Percentiles rank a stretch among this genome's conserved stretches.
Conservation (phyloP, 2,888 invertebrate genomes). For the Megalurothrips usitatus region DNA sequence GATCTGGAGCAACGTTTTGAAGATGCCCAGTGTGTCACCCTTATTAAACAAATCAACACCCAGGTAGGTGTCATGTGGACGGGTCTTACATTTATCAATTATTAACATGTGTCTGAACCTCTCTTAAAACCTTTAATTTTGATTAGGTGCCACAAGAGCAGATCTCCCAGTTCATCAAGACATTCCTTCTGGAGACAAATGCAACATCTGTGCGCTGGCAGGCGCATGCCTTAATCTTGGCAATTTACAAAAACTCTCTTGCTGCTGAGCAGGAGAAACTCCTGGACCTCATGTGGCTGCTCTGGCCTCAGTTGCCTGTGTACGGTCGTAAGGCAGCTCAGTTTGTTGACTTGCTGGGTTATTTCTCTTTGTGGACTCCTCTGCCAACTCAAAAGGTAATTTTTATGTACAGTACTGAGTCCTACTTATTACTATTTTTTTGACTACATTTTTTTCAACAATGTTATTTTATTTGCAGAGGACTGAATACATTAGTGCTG, state of each 20-base stretch:
- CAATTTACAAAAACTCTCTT: slow-evolving; percentile 80
- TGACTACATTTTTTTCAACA: not conserved
- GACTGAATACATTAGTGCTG: slow-evolving; percentile 63
- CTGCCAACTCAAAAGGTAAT: slow-evolving; percentile 59
- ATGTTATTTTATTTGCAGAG: slow-evolving; percentile 49
- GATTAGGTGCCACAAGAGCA: slow-evolving; percentile 46
- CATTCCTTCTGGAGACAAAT: slow-evolving; percentile 90
- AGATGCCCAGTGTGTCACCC: slow-evolving; percentile 60
- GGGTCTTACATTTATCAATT: not conserved
- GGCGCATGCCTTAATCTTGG: slow-evolving; percentile 79
- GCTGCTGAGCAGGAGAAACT: slow-evolving; percentile 71
- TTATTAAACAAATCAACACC: slow-evolving; percentile 67
- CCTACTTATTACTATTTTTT: not conserved
- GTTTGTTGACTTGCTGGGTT: slow-evolving; percentile 93
- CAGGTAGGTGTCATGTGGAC: slow-evolving; percentile 42
- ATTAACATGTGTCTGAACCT: slow-evolving; percentile 1
- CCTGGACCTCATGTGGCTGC: slow-evolving; percentile 78
- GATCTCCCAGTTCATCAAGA: slow-evolving; percentile 72
- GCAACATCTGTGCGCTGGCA: slow-evolving; percentile 92
- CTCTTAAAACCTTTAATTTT: slow-evolving; percentile 30
- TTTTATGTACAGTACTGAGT: not conserved
- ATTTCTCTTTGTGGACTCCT: slow-evolving; percentile 83
- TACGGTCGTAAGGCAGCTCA: slow-evolving; percentile 93
- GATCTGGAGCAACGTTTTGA: slow-evolving; percentile 62
- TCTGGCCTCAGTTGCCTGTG: slow-evolving; percentile 85